These are phyloP conservation scores for Brachionus rubens DNA, from an alignment of 1,140 invertebrate genomes.

Conservation along the genomic window DNA sequence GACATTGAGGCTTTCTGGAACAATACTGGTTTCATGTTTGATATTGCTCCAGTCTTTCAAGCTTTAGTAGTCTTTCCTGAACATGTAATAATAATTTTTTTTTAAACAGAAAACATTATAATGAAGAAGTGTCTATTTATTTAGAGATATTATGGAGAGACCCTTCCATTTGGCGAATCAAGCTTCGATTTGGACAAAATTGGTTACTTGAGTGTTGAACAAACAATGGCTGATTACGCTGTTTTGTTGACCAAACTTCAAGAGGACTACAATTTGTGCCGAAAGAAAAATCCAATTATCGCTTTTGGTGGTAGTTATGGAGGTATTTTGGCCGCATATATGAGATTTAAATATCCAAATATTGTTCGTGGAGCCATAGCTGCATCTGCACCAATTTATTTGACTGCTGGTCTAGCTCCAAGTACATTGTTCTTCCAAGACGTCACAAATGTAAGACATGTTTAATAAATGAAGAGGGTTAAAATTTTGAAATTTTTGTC, in stretches of 20 bases:
- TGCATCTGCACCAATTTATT: conserved; percentile 84
- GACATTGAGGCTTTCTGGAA: conserved; percentile 82
- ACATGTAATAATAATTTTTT: conserved; percentile 61
- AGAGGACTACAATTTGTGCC: conserved; percentile 51
- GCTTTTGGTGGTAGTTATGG: conserved; percentile 88
- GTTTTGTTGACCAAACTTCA: conserved; percentile 72
- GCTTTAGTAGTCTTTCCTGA: conserved; percentile 88
- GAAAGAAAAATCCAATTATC: conserved; percentile 71
- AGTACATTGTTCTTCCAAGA: conserved; percentile 34
- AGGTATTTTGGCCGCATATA: conserved; percentile 92
- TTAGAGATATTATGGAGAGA: conserved; percentile 79
- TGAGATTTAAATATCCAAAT: conserved; percentile 92
- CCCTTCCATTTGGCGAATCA: conserved; percentile 77
- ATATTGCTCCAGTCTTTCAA: conserved; percentile 73
- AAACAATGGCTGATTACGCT: conserved; percentile 90
- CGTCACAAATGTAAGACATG: conserved; percentile 3
- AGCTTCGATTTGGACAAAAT: conserved; percentile 48
- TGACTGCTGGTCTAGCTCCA: conserved; percentile 34
- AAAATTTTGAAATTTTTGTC: not conserved
- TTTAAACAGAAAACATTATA: no score
- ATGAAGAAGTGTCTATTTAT: no score
- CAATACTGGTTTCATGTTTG: conserved; percentile 93
- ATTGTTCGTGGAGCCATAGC: conserved; percentile 79
- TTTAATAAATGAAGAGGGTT: not conserved
- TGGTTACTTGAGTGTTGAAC: conserved; percentile 82